These are phyloP conservation scores for Acholoe squamosa DNA, from an alignment of 2,888 invertebrate genomes.

Conservation along the genomic window DNA sequence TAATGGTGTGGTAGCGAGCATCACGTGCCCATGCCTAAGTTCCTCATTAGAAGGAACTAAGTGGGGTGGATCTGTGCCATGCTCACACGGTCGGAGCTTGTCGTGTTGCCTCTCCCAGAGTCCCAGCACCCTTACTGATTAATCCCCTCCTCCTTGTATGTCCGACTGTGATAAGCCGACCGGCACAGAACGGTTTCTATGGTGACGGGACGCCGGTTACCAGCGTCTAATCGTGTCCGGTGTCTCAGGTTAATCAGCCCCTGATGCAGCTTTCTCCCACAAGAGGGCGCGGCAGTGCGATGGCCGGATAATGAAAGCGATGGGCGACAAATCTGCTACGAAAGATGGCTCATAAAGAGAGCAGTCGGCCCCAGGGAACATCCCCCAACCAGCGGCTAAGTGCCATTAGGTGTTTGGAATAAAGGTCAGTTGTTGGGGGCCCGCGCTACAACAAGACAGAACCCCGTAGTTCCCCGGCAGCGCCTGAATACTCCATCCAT, in stretches of 20 bases:
- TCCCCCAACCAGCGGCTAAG: background rate
- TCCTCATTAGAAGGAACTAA: background rate
- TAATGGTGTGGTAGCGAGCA: background rate
- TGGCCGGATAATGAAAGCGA: slow-evolving; percentile 45
- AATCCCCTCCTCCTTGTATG: slow-evolving; percentile 34
- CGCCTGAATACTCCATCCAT: slow-evolving; percentile 9
- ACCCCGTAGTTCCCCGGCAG: background rate
- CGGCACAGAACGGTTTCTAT: slow-evolving; percentile 48
- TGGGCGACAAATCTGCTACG: slow-evolving; percentile 35
- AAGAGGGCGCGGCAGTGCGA: background rate
- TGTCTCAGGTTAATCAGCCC: slow-evolving; percentile 59
- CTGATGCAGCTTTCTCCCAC: slow-evolving; percentile 43
- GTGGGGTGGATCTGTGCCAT: background rate
- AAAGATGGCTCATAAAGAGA: slow-evolving; percentile 39
- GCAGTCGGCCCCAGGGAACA: background rate
- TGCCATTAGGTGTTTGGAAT: slow-evolving; percentile 52
- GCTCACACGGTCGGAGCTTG: background rate
- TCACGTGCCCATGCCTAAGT: background rate
- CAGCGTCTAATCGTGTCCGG: slow-evolving; percentile 58
- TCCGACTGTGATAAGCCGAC: slow-evolving; percentile 45
- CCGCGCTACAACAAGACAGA: background rate
- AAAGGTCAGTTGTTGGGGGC: slow-evolving; percentile 5
- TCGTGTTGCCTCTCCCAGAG: background rate
- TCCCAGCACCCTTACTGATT: background rate
- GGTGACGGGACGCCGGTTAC: slow-evolving; percentile 19